These are phyloP conservation scores for Beroe ovata DNA, from an alignment of 37 sponge, comb jelly and placozoan genomes.

Conservation along the genomic window DNA sequence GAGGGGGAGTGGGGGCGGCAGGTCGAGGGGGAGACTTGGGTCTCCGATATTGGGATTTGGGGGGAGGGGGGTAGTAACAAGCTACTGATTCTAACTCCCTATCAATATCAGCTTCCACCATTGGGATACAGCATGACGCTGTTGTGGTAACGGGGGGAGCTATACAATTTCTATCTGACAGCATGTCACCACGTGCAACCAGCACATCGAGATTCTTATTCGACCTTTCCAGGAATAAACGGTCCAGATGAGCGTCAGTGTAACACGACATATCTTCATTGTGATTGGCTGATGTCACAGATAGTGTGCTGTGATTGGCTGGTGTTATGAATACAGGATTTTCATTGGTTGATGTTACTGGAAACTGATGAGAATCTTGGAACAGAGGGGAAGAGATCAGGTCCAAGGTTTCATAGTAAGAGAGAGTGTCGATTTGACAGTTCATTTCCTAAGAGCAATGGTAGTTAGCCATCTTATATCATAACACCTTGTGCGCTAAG, in stretches of 20 bases:
- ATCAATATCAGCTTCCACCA: background rate
- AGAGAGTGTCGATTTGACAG: background rate
- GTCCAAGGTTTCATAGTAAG: background rate
- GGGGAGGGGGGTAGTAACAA: background rate
- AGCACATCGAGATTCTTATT: background rate
- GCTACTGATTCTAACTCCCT: background rate
- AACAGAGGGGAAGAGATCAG: conserved; percentile 12
- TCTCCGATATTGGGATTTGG: background rate
- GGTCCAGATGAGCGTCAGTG: background rate
- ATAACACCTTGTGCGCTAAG: too few species aligned
- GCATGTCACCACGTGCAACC: background rate
- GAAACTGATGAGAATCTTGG: background rate
- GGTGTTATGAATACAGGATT: background rate
- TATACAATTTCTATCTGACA: too few species aligned
- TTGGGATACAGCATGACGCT: background rate
- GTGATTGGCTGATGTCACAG: background rate
- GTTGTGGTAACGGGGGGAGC: background rate
- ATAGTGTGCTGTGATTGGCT: background rate
- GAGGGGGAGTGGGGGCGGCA: background rate
- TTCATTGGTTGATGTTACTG: too few species aligned
- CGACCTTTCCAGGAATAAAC: background rate
- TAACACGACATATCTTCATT: background rate
- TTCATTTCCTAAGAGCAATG: background rate
- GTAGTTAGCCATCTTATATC: too few species aligned
- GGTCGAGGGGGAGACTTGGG: background rate